Evolutionary conservation across 2,797 vertebrate species (phyloP), one percentile per base, ranked within the genome.

Genomic region (Lerista edwardsae): DNA sequence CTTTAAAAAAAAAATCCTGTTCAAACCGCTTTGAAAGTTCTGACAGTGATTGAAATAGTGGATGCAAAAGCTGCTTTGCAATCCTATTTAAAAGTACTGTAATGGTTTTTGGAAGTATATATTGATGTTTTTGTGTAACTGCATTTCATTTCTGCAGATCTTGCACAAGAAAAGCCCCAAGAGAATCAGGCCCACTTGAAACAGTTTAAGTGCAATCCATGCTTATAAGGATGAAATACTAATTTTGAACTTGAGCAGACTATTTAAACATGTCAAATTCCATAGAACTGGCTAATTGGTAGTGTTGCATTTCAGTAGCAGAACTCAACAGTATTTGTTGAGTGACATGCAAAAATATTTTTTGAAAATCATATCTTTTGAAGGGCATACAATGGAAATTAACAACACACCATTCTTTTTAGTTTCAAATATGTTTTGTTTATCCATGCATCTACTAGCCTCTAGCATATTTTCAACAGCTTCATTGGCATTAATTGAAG

Each of bases 361-460:
- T 69, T 75, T 76, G 76, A 85, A 90, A 92, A 72, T 59, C 67
- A 55, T 51, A 2, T 41, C 68, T 44, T 62, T 83, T 85, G 73
- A 73, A 39, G 47, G 62, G 11, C 67, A 67, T 47, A 78, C n/a
- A 23, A 62, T 64, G 57, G 41, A 15, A 14, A 83, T 87, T 61
- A 91, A 69, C 51, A 81, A 36, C 25, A 72, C 64, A 61, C 0
- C 23, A 59, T 36, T 14, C 69, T 87, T 90, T 87, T 55, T 65
- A 76, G 47, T 41, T 84, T 78, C n/a, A 67, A 81, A 82, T 84
- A 51, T 9, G 51, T 84, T 17, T 41, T 79, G n/a, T 83, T 44
- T 34, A 67, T 65, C 7, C 0, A 2, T 87, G 44, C 71, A 84
- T 85, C 74, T 79, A n/a, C 55, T 78, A 84, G 79, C 75, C 82